Evolutionary conservation across 2,797 vertebrate genomes (phyloP).

Genomic region (Moxostoma hubbsi): DNA sequence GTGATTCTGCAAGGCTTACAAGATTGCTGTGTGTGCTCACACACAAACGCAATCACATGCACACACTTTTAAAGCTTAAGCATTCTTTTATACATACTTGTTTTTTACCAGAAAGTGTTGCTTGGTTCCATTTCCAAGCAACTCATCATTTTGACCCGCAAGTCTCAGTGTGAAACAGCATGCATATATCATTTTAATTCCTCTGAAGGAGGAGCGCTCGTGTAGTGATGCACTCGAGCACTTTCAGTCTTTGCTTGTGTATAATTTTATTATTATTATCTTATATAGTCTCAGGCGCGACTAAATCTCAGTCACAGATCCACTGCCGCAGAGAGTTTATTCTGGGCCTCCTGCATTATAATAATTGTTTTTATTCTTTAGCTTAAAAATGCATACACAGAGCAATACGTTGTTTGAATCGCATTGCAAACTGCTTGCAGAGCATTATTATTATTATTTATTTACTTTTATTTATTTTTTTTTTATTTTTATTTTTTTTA

Average conservation of each 20-base stretch:
- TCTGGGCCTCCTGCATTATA: not conserved
- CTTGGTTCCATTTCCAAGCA: not conserved
- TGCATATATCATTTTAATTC: not conserved
- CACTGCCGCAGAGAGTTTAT: not conserved
- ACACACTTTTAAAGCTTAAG: not conserved
- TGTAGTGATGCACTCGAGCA: not conserved
- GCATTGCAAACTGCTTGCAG: not conserved
- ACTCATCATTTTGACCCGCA: not conserved
- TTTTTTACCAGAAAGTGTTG: not conserved
- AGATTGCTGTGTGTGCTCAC: not conserved
- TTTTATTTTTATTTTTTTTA: too few species aligned
- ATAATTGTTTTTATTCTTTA: not conserved
- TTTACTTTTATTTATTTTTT: too few species aligned
- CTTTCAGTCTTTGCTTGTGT: not conserved
- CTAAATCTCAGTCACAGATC: not conserved
- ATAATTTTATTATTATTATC: not conserved
- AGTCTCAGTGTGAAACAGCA: not conserved
- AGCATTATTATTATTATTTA: not conserved
- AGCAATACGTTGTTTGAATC: not conserved
- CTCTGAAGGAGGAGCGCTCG: not conserved
- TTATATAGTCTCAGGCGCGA: too few species aligned
- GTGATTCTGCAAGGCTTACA: too few species aligned
- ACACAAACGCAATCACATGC: too few species aligned
- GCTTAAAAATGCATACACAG: not conserved
- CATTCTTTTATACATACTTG: not conserved